Evolutionary conservation across 2,797 vertebrate genomes (phyloP), one percentile per base, ranked within the genome.

Genomic region (Gobionotothen gibberifrons): DNA sequence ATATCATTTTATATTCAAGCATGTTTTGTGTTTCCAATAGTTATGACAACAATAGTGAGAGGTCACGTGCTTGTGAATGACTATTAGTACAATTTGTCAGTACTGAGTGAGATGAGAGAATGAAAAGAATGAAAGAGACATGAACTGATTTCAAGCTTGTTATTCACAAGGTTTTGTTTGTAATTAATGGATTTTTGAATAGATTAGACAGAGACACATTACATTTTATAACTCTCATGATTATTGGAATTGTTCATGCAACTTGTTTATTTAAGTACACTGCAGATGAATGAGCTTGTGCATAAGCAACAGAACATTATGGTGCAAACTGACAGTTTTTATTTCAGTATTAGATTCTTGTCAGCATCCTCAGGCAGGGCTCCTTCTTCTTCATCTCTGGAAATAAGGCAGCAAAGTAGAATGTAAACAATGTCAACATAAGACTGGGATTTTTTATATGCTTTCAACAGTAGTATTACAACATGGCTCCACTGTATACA

Each of bases 331-430:
- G 71, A 8, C 72, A 65, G 26, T 47, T 74, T 82, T 71, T 83
- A 79, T 84, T 69, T 76, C 65, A 88, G 56, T 60, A 74, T 84
- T 72, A 91, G 65, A 90, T 82, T 93, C 76, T 94, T 85, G 88
- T 87, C 87, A 79, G 85, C 89, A 78, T 87, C 91, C 63, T 86
- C 87, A 53, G 90, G 87, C 88, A 87, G 73, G 89, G 59, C 79
- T 88, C 87, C 85, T 82, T 74, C 85, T 88, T 92, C 93, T 93
- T 95, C 90, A 93, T 89, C 86, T 94, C 94, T 95, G 93, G 83
- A 95, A 95, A 93, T 72, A 86, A 93, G 93, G 90, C 90, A 94
- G 92, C 89, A 93, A 69, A 91, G 83, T 72, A 88, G 2, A 47
- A 78, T 81, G 68, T 89, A 67, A 92, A 89, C 62, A 82, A 63